A percentile compares a stretch with the other conserved stretches of the same genome.
These are phyloP conservation scores for Acanthosepion lycidas DNA, from an alignment of 2,888 invertebrate genomes.

Conservation along the genomic window DNA sequence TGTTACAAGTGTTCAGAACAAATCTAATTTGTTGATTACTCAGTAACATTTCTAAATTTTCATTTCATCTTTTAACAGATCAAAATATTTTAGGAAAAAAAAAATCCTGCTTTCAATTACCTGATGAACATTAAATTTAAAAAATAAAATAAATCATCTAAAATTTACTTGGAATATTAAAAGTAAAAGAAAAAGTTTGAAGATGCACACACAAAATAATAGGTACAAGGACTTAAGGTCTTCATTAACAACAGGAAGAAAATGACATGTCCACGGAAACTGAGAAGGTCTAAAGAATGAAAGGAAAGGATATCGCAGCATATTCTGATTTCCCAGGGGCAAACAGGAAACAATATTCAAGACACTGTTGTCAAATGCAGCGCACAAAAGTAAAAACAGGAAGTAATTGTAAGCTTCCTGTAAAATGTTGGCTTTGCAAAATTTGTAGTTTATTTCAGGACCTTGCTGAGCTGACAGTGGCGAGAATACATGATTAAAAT, in stretches of 20 bases:
- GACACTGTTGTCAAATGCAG: not conserved
- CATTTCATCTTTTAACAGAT: too few relatives aligned
- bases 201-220: too few relatives aligned
- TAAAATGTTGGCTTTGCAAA: not conserved
- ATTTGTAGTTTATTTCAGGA: not conserved
- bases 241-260: not conserved
- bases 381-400: not conserved
- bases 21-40: too few relatives aligned
- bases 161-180: too few relatives aligned
- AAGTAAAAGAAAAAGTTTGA: too few relatives aligned
- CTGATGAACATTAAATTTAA: too few relatives aligned
- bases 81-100: too few relatives aligned
- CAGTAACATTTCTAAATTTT: too few relatives aligned
- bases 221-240: not conserved
- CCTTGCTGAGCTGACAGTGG: not conserved
- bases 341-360: slow-evolving; percentile 33
- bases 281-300: not conserved
- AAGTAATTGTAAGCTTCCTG: not conserved
- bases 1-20: too few relatives aligned
- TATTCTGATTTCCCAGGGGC: not conserved
- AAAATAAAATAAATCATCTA: too few relatives aligned
- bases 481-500: not conserved
- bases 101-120: too few relatives aligned
- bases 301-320: not conserved
- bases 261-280: not conserved